Conservation (phyloP, 2,113 vertebrate species). For the Chlorodrepanis virens region DNA sequence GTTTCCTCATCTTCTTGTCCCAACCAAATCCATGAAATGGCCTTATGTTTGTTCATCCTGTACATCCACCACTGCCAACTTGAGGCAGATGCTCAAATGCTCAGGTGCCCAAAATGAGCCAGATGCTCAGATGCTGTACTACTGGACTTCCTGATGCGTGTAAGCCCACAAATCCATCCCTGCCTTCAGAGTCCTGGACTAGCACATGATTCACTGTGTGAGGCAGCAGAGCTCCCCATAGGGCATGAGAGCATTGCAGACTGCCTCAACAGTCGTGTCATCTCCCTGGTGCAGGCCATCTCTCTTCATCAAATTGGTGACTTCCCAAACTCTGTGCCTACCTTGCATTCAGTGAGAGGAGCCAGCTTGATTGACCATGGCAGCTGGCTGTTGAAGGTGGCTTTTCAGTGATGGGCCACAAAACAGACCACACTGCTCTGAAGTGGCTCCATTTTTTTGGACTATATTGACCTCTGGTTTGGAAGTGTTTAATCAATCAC, state of each 20-base stretch:
- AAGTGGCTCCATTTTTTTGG: neutral
- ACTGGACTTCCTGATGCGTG: conserved; percentile 46
- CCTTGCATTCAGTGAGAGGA: neutral
- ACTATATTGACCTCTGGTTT: neutral
- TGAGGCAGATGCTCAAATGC: conserved; percentile 44
- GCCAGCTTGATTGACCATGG: neutral
- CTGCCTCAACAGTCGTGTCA: neutral
- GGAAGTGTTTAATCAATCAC: neutral
- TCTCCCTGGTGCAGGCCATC: neutral
- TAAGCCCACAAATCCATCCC: conserved; percentile 58
- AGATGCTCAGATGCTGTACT: conserved; percentile 37
- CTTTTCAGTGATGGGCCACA: neutral
- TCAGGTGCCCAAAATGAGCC: conserved; percentile 26
- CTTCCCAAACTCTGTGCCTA: neutral
- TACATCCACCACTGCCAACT: conserved; percentile 1
- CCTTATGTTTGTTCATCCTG: neutral
- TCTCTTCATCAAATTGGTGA: neutral
- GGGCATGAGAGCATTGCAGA: neutral
- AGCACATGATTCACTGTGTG: neutral
- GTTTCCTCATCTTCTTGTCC: neutral
- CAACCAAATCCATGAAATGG: neutral
- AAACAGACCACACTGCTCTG: neutral
- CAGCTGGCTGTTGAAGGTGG: neutral
- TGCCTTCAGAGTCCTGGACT: conserved; percentile 29
- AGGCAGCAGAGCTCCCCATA: neutral